Conservation (phyloP, 2,797 vertebrate species). For the Esox lucius region DNA sequence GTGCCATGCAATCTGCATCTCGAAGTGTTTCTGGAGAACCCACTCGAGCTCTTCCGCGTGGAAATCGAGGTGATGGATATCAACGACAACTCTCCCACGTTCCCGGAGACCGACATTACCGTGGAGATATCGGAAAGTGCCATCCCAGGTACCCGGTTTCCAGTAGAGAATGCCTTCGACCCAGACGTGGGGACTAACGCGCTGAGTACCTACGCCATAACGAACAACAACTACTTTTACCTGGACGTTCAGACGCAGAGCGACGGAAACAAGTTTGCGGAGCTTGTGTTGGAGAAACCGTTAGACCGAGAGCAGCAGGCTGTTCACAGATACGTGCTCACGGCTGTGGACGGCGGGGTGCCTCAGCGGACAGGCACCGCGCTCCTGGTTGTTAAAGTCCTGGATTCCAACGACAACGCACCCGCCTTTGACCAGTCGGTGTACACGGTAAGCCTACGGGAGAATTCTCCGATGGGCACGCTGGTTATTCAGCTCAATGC, state of each 20-base stretch:
- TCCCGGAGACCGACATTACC: constrained; percentile 91
- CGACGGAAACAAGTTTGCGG: constrained; percentile 94
- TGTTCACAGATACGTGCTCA: constrained; percentile 95
- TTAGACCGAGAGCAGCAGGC: constrained; percentile 97
- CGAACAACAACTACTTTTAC: constrained; percentile 93
- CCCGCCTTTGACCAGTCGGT: constrained; percentile 94
- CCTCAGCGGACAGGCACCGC: constrained; percentile 94
- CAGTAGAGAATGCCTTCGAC: constrained; percentile 96
- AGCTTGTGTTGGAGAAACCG: constrained; percentile 93
- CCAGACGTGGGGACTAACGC: constrained; percentile 97
- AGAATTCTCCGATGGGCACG: constrained; percentile 92
- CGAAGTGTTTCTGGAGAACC: constrained; percentile 97
- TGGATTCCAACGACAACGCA: constrained; percentile 98
- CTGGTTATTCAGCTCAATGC: constrained; percentile 95
- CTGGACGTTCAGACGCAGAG: constrained; percentile 97
- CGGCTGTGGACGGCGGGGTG: constrained; percentile 92
- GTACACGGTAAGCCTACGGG: constrained; percentile 88
- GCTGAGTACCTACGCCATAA: constrained; percentile 93
- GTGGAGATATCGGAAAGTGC: constrained; percentile 98
- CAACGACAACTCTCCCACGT: constrained; percentile 94
- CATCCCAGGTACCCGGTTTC: constrained; percentile 95
- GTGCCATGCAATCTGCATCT: constrained; percentile 91
- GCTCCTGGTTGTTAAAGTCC: constrained; percentile 90
- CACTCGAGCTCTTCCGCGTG: constrained; percentile 94
- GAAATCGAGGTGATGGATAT: constrained; percentile 97